Evolutionary conservation across 1,140 invertebrate species (phyloP).

Genomic region (Drosophila nigrodunni): DNA sequence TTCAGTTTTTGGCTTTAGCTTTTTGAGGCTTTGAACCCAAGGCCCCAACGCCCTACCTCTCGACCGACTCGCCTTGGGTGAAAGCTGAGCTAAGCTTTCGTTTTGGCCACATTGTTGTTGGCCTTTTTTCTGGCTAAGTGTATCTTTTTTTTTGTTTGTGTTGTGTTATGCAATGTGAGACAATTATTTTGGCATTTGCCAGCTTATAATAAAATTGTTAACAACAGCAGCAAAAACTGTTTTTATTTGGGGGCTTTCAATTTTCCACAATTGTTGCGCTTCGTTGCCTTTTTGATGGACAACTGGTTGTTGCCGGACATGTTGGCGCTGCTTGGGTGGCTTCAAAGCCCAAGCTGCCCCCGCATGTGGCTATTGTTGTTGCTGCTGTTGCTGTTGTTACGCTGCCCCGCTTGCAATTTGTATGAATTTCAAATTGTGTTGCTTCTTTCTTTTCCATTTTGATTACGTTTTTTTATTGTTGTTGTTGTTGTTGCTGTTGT

Average conservation of each 20-base stretch:
- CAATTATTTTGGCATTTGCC: slow-evolving; percentile 53
- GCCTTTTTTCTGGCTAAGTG: not conserved
- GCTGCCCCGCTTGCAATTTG: slow-evolving; percentile 73
- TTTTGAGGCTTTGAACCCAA: slow-evolving; percentile 24
- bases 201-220: slow-evolving; percentile 28
- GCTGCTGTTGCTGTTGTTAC: slow-evolving; percentile 48
- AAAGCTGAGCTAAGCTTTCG: slow-evolving; percentile 47
- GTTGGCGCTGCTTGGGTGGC: slow-evolving; percentile 75
- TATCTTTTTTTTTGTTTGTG: slow-evolving; percentile 1
- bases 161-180: slow-evolving; percentile 55
- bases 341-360: slow-evolving; percentile 33
- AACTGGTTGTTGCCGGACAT: slow-evolving; percentile 60
- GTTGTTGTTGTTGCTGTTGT: slow-evolving; percentile 28
- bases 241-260: slow-evolving; percentile 24
- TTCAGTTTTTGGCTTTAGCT: slow-evolving; percentile 1
- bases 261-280: slow-evolving; percentile 52
- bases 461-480: slow-evolving; percentile 1
- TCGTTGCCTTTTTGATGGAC: slow-evolving; percentile 75
- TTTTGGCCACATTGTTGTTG: slow-evolving; percentile 37
- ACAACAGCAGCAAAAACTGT: slow-evolving; percentile 29
- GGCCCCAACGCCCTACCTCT: not conserved
- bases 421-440: slow-evolving; percentile 78
- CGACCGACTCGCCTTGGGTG: slow-evolving; percentile 23
- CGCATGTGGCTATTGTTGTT: slow-evolving; percentile 43
- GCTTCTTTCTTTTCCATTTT: slow-evolving; percentile 26